Conservation (phyloP, 2,797 vertebrate species). For the Rhinatrema bivittatum region DNA sequence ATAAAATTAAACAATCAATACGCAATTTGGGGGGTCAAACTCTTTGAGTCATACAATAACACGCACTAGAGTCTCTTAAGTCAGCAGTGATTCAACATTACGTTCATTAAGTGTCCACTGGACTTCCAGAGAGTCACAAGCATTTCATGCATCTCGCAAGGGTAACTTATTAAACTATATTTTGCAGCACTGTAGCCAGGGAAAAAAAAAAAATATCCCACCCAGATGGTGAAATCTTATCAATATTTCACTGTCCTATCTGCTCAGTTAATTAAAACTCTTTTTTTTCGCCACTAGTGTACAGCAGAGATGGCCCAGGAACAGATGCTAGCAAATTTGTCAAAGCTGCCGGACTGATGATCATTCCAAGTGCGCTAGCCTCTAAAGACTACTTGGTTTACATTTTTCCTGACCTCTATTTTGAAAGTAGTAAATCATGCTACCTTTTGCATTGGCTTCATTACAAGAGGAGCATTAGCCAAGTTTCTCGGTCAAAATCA, state of each 20-base stretch:
- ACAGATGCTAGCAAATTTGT: slow-evolving; percentile 38
- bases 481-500: background rate
- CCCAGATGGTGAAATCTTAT: slow-evolving; percentile 30
- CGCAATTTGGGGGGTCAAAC: no score
- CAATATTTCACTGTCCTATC: slow-evolving; percentile 11
- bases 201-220: slow-evolving; percentile 9
- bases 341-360: slow-evolving; percentile 28
- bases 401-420: slow-evolving; percentile 1
- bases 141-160: no score
- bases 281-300: slow-evolving; percentile 24
- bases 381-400: slow-evolving; percentile 12
- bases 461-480: background rate
- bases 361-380: slow-evolving; percentile 1
- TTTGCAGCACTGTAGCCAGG: no score
- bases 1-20: no score
- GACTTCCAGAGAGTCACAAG: no score
- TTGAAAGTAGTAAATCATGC: slow-evolving; percentile 19
- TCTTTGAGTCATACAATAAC: no score
- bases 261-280: slow-evolving; percentile 39
- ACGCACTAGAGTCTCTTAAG: no score
- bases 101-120: no score
- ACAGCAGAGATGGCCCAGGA: slow-evolving; percentile 25
- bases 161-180: no score
- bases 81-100: no score
- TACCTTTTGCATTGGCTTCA: slow-evolving; percentile 11